Base-by-base conservation (phyloP, 2,888 invertebrate species). In the Listrodromus nycthemerus region DNA sequence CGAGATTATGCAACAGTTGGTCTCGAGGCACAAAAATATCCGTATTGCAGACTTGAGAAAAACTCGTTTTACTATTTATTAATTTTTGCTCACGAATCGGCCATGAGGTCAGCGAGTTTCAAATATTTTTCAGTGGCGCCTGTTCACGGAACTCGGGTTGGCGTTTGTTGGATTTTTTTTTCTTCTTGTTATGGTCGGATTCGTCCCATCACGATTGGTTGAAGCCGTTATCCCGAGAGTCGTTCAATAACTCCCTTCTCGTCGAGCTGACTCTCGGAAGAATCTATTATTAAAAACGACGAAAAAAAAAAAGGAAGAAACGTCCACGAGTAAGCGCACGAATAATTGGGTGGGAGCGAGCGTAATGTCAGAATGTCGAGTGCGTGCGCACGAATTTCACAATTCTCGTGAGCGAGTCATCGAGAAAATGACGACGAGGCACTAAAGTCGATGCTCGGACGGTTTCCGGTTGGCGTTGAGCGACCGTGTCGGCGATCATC, bases 321-420 rank as follows among this genome's bases (percentile, higher is more conserved):
- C 50, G 30, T 75, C 75, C 65, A 75, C 65, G 65, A 75, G 65
- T 75, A 74, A 48, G 27, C n/a, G 16, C 61, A 61, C 61, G 48
- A 30, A 65, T 75, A 65, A 65, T 75, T 48, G 61, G 80, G 16
- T 30, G 27, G 27, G 61, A 16, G 61, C 8, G 74, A 50, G 69
- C n/a, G 21, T 19, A 13, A 48, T 74, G 74, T 82, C 78, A 70
- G 78, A 82, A 55, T 50, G 78, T 73, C 71, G 67, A 76, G 61
- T 74, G 70, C 55, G 80, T 81, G 78, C 78, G 84, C 77, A 73
- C 76, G 21, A 81, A 81, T 78, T 70, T 81, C 77, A 75, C 81
- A 84, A 84, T 81, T 58, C 37, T 74, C 70, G 37, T 30, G 24
- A 52, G 24, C 70, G 83, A 77, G 65, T 50, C 63, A 52, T 65